Evolutionary conservation across 2,113 vertebrate genomes (phyloP).

Genomic region (Montifringilla adamsi): DNA sequence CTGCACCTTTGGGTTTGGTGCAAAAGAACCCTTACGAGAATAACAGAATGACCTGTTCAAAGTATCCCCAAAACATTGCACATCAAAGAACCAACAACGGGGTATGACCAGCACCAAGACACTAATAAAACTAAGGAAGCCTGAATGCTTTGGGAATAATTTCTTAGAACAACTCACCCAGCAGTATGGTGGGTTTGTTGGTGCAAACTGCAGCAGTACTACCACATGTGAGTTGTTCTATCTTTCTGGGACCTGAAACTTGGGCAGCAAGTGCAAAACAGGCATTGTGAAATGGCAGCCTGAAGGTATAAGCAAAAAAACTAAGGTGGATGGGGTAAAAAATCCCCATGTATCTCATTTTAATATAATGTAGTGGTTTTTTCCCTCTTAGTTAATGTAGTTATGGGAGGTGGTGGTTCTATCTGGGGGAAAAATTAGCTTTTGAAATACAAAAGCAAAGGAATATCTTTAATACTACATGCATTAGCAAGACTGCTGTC

Average conservation of each 20-base stretch:
- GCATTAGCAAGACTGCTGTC: neutral
- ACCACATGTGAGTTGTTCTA: fast-evolving
- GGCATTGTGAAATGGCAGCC: no score
- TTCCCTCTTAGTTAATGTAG: neutral
- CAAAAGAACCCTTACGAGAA: neutral
- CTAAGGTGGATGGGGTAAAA: neutral
- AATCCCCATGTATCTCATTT: neutral
- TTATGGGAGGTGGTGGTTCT: neutral
- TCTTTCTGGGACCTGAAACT: no score
- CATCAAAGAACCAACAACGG: neutral
- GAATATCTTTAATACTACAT: neutral
- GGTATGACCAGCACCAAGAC: neutral
- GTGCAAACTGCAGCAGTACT: neutral
- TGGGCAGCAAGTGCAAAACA: no score
- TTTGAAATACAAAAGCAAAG: neutral
- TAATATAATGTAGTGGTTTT: neutral
- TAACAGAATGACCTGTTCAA: neutral
- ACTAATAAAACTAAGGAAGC: neutral
- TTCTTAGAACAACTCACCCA: neutral
- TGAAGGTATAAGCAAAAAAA: neutral
- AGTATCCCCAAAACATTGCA: neutral
- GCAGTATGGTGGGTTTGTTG: neutral
- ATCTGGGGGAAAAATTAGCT: neutral
- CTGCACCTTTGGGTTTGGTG: neutral
- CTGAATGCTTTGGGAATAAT: neutral